A percentile compares a stretch with the other conserved stretches of the same genome.
phyloP scores from a whole-genome alignment of 1,140 invertebrate species.

The Laupala kohalensis region DNA sequence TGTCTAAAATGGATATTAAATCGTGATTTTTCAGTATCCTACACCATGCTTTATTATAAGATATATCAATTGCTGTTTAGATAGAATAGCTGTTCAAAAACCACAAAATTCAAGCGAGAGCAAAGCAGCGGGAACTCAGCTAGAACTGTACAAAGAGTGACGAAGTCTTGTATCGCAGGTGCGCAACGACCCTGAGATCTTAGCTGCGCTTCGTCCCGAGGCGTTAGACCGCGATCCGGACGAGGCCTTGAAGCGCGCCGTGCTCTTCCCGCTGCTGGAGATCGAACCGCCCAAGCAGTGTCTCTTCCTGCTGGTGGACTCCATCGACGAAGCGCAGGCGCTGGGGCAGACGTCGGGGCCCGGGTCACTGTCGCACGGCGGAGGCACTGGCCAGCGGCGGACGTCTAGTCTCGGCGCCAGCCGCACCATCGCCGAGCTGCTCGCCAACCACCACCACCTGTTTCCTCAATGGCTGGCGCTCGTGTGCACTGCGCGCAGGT shows the following conservation, averaged over 20 bases:
- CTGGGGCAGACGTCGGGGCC: slow-evolving; percentile 4
- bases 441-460: slow-evolving; percentile 81
- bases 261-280: slow-evolving; percentile 75
- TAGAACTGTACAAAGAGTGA: too few species aligned
- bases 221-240: slow-evolving; percentile 72
- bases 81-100: too few species aligned
- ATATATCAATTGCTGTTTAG: too few species aligned
- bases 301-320: slow-evolving; percentile 78
- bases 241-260: slow-evolving; percentile 75
- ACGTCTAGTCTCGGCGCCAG: slow-evolving; percentile 23
- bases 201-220: slow-evolving; percentile 48
- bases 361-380: slow-evolving; percentile 14
- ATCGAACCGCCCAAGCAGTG: slow-evolving; percentile 67
- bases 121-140: too few species aligned
- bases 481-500: slow-evolving; percentile 77
- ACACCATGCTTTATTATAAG: too few species aligned
- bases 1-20: too few species aligned
- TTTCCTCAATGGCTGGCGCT: slow-evolving; percentile 87
- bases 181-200: slow-evolving; percentile 50
- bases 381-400: slow-evolving; percentile 12
- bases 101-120: too few species aligned
- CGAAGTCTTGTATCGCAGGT: too few species aligned
- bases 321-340: slow-evolving; percentile 64
- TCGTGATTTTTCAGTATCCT: too few species aligned
- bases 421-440: slow-evolving; percentile 67